A percentile compares a stretch with the other conserved stretches of the same genome.
These are phyloP conservation scores for Chloropsis hardwickii DNA, from an alignment of 2,113 vertebrate species.

Conservation along the genomic window DNA sequence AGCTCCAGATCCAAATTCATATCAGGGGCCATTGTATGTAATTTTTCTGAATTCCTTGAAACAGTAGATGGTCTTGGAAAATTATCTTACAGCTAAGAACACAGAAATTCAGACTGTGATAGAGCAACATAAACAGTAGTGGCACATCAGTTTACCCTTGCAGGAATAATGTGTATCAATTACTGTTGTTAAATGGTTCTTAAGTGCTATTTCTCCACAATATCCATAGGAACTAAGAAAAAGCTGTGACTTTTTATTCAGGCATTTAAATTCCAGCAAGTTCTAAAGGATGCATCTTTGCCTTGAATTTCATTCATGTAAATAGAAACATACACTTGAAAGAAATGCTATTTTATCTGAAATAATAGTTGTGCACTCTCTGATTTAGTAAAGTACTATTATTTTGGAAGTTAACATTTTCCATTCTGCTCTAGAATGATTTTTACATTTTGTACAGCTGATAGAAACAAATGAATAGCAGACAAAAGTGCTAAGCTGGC, in stretches of 20 bases:
- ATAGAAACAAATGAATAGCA: neutral
- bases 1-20: neutral
- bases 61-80: neutral
- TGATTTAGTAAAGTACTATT: neutral
- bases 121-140: neutral
- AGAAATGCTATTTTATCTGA: neutral
- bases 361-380: neutral
- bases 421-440: neutral
- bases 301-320: neutral
- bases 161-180: neutral
- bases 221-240: neutral
- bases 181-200: neutral
- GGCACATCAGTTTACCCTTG: neutral
- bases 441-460: neutral
- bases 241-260: neutral
- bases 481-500: neutral
- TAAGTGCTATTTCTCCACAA: neutral
- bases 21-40: neutral
- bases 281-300: neutral
- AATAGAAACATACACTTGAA: neutral
- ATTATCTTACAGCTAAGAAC: neutral
- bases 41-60: neutral
- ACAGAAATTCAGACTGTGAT: neutral
- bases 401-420: neutral
- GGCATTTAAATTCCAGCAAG: neutral